Conservation (phyloP, 2,888 invertebrate species). For the Amaurobius ferox region DNA sequence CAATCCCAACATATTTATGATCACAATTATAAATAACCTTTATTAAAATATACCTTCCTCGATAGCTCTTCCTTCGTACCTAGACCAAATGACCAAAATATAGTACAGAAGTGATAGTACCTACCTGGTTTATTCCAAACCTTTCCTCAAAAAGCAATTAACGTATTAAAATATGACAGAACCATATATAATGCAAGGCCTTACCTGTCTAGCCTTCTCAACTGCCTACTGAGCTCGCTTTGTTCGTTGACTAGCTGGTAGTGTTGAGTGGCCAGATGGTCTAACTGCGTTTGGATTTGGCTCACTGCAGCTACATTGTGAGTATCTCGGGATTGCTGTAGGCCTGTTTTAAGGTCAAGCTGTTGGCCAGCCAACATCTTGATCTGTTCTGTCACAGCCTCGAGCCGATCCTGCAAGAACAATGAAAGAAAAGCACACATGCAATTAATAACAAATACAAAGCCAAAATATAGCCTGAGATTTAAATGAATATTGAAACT, state of each 20-base stretch:
- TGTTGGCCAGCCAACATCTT: slow-evolving; percentile 76
- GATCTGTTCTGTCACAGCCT: slow-evolving; percentile 79
- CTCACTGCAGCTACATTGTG: slow-evolving; percentile 76
- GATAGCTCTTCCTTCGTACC: too few species aligned
- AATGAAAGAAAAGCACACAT: neutral
- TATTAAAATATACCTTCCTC: too few species aligned
- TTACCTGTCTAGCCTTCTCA: slow-evolving; percentile 74
- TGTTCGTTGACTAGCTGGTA: slow-evolving; percentile 79
- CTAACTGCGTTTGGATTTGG: slow-evolving; percentile 78
- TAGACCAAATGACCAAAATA: too few species aligned
- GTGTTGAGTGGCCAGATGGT: slow-evolving; percentile 77
- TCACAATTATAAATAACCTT: too few species aligned
- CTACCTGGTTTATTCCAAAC: too few species aligned
- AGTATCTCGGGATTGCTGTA: slow-evolving; percentile 77
- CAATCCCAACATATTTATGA: too few species aligned
- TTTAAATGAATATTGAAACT: too few species aligned
- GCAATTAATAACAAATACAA: too few species aligned
- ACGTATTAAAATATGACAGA: too few species aligned
- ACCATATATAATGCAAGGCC: neutral
- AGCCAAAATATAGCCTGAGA: too few species aligned
- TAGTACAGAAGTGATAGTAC: too few species aligned
- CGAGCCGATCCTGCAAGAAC: slow-evolving; percentile 78
- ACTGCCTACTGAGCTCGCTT: slow-evolving; percentile 77
- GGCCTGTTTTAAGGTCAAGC: slow-evolving; percentile 78
- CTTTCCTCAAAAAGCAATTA: too few species aligned